These are phyloP conservation scores for Papilio protenor DNA, from an alignment of 2,888 invertebrate species.

Conservation along the genomic window DNA sequence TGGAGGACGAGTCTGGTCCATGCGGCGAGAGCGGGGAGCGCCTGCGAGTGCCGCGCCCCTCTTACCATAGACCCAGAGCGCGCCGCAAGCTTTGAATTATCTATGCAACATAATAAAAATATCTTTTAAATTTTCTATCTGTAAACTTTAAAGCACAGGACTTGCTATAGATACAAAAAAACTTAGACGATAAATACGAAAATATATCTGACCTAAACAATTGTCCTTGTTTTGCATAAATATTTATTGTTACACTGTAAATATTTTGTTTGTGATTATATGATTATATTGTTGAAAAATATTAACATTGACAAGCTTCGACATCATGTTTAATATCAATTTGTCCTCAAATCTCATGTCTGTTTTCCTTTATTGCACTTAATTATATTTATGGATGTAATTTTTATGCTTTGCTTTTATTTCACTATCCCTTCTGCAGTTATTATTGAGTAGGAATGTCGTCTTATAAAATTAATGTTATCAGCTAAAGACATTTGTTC, in stretches of 20 bases:
- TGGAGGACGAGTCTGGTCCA: constrained; percentile 65
- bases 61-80: constrained; percentile 69
- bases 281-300: constrained; percentile 3
- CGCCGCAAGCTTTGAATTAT: constrained; percentile 67
- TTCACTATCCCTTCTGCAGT: neutral
- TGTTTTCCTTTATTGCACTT: neutral
- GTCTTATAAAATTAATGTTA: too few species aligned
- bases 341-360: constrained; percentile 1
- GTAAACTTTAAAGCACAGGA: neutral
- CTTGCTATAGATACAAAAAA: neutral
- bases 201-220: neutral
- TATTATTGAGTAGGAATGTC: neutral
- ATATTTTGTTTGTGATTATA: constrained; percentile 5
- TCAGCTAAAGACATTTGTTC: too few species aligned
- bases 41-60: constrained; percentile 69
- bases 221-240: constrained; percentile 9
- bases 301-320: neutral
- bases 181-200: neutral
- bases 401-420: constrained; percentile 3
- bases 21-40: constrained; percentile 66
- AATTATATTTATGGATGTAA: neutral
- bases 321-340: neutral
- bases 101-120: constrained; percentile 22
- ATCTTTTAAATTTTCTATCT: neutral
- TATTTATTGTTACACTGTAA: constrained; percentile 11